These are phyloP conservation scores for Apotomis capreana DNA, from an alignment of 2,888 invertebrate genomes.

Conservation along the genomic window DNA sequence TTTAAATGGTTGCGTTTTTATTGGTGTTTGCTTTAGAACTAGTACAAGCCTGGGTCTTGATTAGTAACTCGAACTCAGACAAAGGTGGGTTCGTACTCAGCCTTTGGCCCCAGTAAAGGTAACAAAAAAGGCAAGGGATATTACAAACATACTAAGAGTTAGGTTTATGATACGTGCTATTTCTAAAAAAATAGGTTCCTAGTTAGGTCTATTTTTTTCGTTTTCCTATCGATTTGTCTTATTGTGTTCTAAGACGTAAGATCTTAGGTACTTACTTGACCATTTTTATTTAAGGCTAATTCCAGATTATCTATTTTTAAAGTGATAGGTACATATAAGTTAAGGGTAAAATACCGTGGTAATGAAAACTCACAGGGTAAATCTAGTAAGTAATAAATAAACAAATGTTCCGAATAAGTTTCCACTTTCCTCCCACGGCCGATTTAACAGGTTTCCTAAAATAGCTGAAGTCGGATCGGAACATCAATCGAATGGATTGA, in stretches of 20 bases:
- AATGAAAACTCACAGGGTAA: not conserved
- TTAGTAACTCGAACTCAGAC: not conserved
- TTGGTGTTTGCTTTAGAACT: not conserved
- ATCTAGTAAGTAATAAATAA: conserved; percentile 1
- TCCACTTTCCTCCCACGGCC: conserved; percentile 8
- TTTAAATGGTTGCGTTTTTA: conserved; percentile 3
- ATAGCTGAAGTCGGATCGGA: conserved; percentile 11
- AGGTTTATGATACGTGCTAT: too few relatives aligned
- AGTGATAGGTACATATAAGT: not conserved
- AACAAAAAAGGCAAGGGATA: too few relatives aligned
- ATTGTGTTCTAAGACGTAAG: too few relatives aligned
- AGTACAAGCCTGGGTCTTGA: not conserved
- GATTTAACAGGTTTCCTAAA: conserved; percentile 27
- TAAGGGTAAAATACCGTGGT: not conserved
- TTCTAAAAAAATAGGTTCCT: too few relatives aligned
- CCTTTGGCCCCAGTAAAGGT: too few relatives aligned
- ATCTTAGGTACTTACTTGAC: not conserved
- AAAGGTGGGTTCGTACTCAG: too few relatives aligned
- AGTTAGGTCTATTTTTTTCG: too few relatives aligned
- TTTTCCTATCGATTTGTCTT: too few relatives aligned
- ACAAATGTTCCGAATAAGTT: not conserved
- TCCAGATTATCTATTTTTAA: not conserved
- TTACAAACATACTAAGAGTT: too few relatives aligned
- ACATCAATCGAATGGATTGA: conserved; percentile 2
- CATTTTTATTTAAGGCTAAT: not conserved